Evolutionary conservation across 2,113 vertebrate genomes (phyloP), one percentile per base, ranked within the genome.

Genomic region (Psammodynastes pulverulentus): DNA sequence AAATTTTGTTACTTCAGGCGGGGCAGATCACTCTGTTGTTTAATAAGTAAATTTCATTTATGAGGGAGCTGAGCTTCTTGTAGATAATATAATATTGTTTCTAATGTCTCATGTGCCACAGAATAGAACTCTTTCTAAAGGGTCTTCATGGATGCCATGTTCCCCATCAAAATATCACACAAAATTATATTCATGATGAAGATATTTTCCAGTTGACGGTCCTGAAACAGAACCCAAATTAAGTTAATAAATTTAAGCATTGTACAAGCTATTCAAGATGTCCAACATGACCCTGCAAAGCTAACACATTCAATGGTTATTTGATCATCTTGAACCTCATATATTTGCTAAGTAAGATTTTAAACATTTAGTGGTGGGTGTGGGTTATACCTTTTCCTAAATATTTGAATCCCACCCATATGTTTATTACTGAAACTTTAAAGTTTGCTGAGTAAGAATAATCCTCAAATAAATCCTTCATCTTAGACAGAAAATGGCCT

Each of bases 21-120:
- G 34, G 10, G 52, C 95, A 92, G 26, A 56, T 93, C 92, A 10
- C 4, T 49, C 67, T 92, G 49, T 89, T 95, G 94, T 89, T 88
- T 91, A 94, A 94, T 95, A 84, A 94, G 39, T 56, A 34, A 19
- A 87, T 54, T 8, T 53, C 21, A 24, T 67, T 1, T 26, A 91
- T 62, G 46, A 51, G 90, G 13, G 23, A 85, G 9, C 39, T 54
- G 4, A 52, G 21, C 93, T 93, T 95, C 89, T 53, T 10, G 29
- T 46, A 84, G 87, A 91, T 94, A 85, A 91, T 86, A 88, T 8
- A 79, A 72, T 39, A 7, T 13, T 49, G 86, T 62, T 86, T 29
- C 79, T 86, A 48, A 91, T 87, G 62, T n/a, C 56, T 43, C 58
- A 52, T 21, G 86, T 51, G 84, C 43, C 26, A 89, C 0, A 0